Evolutionary conservation across 2,888 invertebrate species (phyloP).

Genomic region (Tenthredo amoena): DNA sequence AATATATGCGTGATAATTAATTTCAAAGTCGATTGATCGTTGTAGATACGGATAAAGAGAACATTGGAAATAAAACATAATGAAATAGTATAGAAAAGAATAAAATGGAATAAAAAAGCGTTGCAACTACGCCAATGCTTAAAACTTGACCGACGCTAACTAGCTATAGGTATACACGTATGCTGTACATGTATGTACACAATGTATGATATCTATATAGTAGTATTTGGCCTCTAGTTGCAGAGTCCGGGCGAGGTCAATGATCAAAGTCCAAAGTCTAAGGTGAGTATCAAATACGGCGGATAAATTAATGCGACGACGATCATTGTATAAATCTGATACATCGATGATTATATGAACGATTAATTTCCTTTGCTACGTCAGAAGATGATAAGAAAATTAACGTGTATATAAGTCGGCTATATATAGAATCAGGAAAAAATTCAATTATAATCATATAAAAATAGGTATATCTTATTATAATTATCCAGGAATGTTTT

Average conservation of each 20-base stretch:
- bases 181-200: neutral
- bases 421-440: neutral
- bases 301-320: neutral
- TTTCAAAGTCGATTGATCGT: neutral
- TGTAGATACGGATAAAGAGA: neutral
- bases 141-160: neutral
- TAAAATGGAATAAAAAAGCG: neutral
- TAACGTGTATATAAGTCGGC: too few relatives aligned
- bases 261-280: conserved; percentile 34
- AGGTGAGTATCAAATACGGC: conserved; percentile 17
- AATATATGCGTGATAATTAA: neutral
- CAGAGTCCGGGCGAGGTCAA: neutral
- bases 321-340: conserved; percentile 4
- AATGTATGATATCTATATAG: neutral
- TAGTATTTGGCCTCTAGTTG: conserved; percentile 22
- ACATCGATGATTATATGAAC: neutral
- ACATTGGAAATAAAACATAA: neutral
- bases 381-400: neutral
- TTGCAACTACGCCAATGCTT: neutral
- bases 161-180: neutral
- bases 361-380: neutral
- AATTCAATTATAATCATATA: neutral
- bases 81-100: neutral
- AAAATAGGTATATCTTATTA: too few relatives aligned
- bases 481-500: too few relatives aligned